Conservation (phyloP, 2,113 vertebrate species). For the Calidris pygmaea region DNA sequence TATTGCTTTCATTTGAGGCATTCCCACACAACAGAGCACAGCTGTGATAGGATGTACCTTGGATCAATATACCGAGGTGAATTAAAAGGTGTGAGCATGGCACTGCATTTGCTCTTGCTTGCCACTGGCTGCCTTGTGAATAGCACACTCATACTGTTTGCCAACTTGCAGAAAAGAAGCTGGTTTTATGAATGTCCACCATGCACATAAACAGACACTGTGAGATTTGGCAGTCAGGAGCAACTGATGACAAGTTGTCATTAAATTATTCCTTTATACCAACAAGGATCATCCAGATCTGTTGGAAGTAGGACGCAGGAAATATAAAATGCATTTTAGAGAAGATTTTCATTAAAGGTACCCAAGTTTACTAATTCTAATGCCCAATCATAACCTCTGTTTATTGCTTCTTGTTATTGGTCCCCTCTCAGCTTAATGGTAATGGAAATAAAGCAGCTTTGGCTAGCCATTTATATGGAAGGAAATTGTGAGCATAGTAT, state of each 20-base stretch:
- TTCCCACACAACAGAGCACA: neutral
- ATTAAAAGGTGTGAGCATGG: neutral
- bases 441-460: slow-evolving; percentile 60
- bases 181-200: neutral
- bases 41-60: neutral
- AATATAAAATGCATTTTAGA: neutral
- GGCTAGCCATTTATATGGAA: slow-evolving; percentile 54
- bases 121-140: neutral
- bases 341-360: neutral
- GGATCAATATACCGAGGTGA: neutral
- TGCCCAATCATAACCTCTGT: neutral
- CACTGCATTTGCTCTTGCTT: neutral
- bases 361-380: neutral
- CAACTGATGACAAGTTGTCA: slow-evolving; percentile 17
- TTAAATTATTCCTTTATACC: slow-evolving; percentile 14
- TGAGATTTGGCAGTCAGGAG: neutral
- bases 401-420: neutral
- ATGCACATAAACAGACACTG: neutral
- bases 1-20: neutral
- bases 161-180: neutral
- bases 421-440: slow-evolving; percentile 33
- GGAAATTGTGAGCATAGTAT: slow-evolving; percentile 44
- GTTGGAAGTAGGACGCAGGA: neutral
- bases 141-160: neutral
- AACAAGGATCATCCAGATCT: neutral